These are phyloP conservation scores for Apis dorsata DNA, from an alignment of 1,140 invertebrate genomes.

Conservation along the genomic window DNA sequence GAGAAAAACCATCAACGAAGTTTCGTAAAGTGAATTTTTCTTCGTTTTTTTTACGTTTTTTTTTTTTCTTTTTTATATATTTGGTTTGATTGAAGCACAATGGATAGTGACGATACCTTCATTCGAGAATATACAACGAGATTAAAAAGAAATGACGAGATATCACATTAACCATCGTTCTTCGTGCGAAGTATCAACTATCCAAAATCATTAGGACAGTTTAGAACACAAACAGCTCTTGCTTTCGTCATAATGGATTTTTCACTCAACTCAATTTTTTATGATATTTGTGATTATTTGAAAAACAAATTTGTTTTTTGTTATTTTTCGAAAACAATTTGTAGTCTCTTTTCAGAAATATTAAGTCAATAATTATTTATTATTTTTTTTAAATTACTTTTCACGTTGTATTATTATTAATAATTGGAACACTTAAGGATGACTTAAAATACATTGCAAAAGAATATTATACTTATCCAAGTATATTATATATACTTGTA, in stretches of 20 bases:
- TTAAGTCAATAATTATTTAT: too few relatives aligned
- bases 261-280: slow-evolving; percentile 15
- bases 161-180: slow-evolving; percentile 1
- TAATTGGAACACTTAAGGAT: neutral
- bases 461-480: too few relatives aligned
- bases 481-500: too few relatives aligned
- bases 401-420: too few relatives aligned
- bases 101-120: neutral
- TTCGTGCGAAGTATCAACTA: neutral
- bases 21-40: neutral
- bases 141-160: neutral
- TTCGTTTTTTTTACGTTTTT: too few relatives aligned
- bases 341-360: neutral
- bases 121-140: slow-evolving; percentile 3
- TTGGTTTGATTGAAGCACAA: neutral
- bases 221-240: slow-evolving; percentile 1
- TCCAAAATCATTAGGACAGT: slow-evolving; percentile 2
- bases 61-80: neutral
- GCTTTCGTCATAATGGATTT: neutral
- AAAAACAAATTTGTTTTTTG: neutral
- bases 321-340: neutral
- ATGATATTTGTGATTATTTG: too few relatives aligned
- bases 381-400: too few relatives aligned
- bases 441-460: neutral
- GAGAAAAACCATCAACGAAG: slow-evolving; percentile 4